These are phyloP conservation scores for Psittacara wagleri DNA, from an alignment of 2,113 vertebrate species.

Conservation along the genomic window DNA sequence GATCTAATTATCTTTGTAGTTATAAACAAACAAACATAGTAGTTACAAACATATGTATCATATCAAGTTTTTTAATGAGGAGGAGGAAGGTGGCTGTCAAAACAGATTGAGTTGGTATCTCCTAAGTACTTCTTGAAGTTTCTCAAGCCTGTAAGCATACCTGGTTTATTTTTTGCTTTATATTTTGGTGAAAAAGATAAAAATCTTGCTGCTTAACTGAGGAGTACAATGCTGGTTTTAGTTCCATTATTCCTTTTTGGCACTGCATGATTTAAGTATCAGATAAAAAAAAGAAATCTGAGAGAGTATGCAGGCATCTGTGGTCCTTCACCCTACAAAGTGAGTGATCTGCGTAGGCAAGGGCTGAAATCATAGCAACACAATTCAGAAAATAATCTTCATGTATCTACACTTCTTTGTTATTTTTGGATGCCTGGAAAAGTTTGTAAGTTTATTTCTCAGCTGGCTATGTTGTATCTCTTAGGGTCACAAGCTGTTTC, in stretches of 20 bases:
- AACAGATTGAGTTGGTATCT: neutral
- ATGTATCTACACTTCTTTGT: neutral
- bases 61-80: neutral
- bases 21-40: neutral
- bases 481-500: neutral
- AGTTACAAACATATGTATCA: neutral
- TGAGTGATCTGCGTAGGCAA: neutral
- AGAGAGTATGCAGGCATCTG: neutral
- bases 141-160: neutral
- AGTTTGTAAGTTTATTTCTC: conserved; percentile 1
- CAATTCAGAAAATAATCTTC: neutral
- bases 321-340: neutral
- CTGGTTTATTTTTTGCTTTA: neutral
- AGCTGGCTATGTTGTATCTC: neutral
- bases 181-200: neutral
- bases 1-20: neutral
- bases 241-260: conserved; percentile 23
- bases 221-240: neutral
- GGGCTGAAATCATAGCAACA: neutral
- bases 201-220: neutral
- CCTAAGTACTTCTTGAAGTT: neutral
- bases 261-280: neutral
- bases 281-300: neutral
- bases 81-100: neutral
- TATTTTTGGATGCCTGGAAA: neutral